Conservation (phyloP, 2,113 vertebrate species). For the Microtus pennsylvanicus region DNA sequence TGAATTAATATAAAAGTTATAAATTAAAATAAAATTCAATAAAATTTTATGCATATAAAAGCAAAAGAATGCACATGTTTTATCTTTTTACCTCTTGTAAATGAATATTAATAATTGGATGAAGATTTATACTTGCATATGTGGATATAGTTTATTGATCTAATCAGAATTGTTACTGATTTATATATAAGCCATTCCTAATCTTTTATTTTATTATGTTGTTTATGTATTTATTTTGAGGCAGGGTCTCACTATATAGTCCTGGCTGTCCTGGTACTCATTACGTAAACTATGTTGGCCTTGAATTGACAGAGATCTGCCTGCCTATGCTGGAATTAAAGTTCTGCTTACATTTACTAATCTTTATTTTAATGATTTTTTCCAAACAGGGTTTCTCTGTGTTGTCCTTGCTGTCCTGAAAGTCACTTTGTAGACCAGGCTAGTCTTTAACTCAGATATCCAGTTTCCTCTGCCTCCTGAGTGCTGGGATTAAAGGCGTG, state of each 20-base stretch:
- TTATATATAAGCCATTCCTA: background rate
- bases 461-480: too few relatives aligned
- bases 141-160: conserved; percentile 2
- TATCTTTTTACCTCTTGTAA: background rate
- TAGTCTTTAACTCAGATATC: too few relatives aligned
- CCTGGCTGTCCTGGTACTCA: background rate
- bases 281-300: background rate
- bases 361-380: background rate
- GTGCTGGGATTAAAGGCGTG: background rate
- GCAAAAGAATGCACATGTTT: conserved; percentile 2
- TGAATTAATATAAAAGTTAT: background rate
- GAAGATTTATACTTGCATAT: background rate
- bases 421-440: too few relatives aligned
- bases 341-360: background rate
- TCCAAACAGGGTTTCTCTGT: too few relatives aligned
- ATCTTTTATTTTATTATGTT: background rate
- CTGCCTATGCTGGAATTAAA: background rate
- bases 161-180: background rate
- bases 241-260: background rate
- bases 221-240: background rate
- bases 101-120: background rate
- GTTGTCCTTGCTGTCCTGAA: too few relatives aligned
- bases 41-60: background rate
- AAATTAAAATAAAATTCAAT: too few relatives aligned
- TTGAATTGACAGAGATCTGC: background rate